Evolutionary conservation across 2,797 vertebrate species (phyloP).

Genomic region (Rhinella marina): DNA sequence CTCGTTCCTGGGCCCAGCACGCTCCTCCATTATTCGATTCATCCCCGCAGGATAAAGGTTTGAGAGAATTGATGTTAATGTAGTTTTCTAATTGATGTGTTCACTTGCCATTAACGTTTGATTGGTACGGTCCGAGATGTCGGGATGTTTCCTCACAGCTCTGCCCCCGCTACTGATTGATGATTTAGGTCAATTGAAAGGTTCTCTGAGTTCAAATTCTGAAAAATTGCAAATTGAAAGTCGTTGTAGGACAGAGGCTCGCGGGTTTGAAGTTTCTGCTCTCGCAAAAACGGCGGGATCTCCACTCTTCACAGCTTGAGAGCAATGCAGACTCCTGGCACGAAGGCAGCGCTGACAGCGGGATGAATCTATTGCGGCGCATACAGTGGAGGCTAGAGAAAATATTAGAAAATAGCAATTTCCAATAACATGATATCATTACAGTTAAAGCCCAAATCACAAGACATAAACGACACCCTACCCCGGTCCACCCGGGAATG

Average conservation of each 20-base stretch:
- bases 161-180: neutral
- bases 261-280: neutral
- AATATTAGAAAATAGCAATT: neutral
- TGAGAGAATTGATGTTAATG: conserved; percentile 33
- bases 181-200: conserved; percentile 16
- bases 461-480: neutral
- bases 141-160: neutral
- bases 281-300: neutral
- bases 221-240: neutral
- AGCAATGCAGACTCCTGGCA: neutral
- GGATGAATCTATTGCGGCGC: neutral
- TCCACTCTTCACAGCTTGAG: conserved; percentile 13
- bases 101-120: conserved; percentile 7
- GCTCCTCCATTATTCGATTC: conserved; percentile 39
- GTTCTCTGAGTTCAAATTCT: neutral
- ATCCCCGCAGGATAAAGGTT: conserved; percentile 22
- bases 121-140: neutral
- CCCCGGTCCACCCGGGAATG: neutral
- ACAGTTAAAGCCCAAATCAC: neutral
- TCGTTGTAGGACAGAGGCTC: neutral
- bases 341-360: neutral
- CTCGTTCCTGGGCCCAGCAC: neutral
- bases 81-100: conserved; percentile 30
- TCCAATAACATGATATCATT: neutral
- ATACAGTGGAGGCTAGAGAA: neutral